A percentile compares a stretch with the other conserved stretches of the same genome.
phyloP scores from a whole-genome alignment of 2,888 invertebrate genomes.

The Sepiola atlantica region DNA sequence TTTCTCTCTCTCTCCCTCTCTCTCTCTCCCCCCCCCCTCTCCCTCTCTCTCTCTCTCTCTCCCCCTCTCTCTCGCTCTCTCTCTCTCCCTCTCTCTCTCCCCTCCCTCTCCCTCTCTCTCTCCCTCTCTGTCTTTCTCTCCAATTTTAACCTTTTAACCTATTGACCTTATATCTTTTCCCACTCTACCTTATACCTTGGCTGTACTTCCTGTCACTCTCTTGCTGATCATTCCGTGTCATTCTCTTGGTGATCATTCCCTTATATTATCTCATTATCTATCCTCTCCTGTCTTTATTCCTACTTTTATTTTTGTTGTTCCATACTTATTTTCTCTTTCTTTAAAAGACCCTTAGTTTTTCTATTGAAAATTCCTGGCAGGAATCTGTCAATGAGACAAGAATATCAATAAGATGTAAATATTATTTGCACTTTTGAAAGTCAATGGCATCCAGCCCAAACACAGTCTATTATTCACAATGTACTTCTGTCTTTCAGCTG shows the following conservation, averaged over 20 bases:
- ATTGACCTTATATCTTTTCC: too few relatives aligned
- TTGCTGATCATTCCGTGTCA: too few relatives aligned
- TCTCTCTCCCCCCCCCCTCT: neutral
- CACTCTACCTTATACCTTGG: too few relatives aligned
- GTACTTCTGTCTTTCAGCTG: conserved; percentile 8
- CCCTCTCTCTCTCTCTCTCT: neutral
- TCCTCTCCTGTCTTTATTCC: too few relatives aligned
- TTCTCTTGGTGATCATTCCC: too few relatives aligned
- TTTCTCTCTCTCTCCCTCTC: neutral
- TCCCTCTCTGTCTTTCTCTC: too few relatives aligned
- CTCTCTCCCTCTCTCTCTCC: neutral
- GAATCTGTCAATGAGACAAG: neutral
- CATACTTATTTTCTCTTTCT: neutral
- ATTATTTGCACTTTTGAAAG: conserved; percentile 13
- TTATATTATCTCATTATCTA: neutral
- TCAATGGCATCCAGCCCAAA: conserved; percentile 17
- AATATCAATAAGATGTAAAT: conserved; percentile 32
- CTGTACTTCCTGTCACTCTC: too few relatives aligned
- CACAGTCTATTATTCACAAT: neutral
- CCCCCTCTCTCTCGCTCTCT: neutral
- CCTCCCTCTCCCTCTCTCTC: neutral
- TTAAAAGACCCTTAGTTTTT: neutral
- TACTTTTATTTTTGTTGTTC: neutral
- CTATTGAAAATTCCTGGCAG: conserved; percentile 10
- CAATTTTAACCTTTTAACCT: too few relatives aligned